phyloP scores from a whole-genome alignment of 2,888 invertebrate species.

The Anoncus sp. region DNA sequence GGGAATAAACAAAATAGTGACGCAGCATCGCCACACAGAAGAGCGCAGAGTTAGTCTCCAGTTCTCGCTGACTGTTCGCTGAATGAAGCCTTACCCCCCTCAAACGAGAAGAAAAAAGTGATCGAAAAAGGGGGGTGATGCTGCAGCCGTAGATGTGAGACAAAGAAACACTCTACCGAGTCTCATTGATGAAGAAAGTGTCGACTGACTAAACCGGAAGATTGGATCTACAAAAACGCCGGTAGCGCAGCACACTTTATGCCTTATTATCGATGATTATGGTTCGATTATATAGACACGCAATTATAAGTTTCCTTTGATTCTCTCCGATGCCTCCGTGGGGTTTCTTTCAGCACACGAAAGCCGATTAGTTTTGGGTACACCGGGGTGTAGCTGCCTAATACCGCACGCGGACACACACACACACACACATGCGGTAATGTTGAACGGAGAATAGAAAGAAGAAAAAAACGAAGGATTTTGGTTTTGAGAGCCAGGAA shows the following conservation, averaged over 20 bases:
- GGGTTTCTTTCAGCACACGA: conserved; percentile 31
- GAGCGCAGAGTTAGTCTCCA: conserved; percentile 17
- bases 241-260: conserved; percentile 66
- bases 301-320: conserved; percentile 66
- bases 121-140: conserved; percentile 14
- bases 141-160: conserved; percentile 12
- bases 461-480: conserved; percentile 14
- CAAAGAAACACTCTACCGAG: conserved; percentile 12
- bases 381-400: conserved; percentile 32
- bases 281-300: conserved; percentile 69
- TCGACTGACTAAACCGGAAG: conserved; percentile 66
- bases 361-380: conserved; percentile 57
- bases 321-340: conserved; percentile 31
- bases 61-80: conserved; percentile 46
- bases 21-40: conserved; percentile 70
- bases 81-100: conserved; percentile 47
- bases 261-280: conserved; percentile 74
- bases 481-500: conserved; percentile 21
- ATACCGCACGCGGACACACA: conserved; percentile 16
- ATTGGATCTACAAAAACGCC: conserved; percentile 68
- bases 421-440: conserved; percentile 22
- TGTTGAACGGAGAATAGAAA: conserved; percentile 21
- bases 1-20: conserved; percentile 80
- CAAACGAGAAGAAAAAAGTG: conserved; percentile 26
- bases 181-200: conserved; percentile 62